These are phyloP conservation scores for Euplexia lucipara DNA, from an alignment of 2,888 invertebrate genomes.

Conservation along the genomic window DNA sequence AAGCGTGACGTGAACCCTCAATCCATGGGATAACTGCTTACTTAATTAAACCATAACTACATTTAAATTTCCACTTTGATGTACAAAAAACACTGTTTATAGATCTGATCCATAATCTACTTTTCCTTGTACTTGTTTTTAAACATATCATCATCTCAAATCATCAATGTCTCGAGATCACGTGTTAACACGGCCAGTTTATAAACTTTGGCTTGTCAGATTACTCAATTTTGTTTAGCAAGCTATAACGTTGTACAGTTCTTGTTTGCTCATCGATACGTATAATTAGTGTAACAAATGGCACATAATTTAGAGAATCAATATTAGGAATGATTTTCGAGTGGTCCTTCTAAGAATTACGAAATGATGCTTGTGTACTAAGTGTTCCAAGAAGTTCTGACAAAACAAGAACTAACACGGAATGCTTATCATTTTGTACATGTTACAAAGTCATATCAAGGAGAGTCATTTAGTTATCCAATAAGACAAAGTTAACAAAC, in stretches of 20 bases:
- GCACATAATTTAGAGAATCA: neutral
- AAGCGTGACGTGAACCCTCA: too few relatives aligned
- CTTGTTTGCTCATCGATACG: neutral
- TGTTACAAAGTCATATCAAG: neutral
- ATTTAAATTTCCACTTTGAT: too few relatives aligned
- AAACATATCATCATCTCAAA: neutral
- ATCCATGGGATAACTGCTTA: too few relatives aligned
- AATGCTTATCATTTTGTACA: neutral
- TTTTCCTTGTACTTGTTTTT: neutral
- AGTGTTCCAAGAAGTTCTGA: neutral
- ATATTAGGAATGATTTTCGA: neutral
- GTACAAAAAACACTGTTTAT: too few relatives aligned
- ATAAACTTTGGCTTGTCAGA: neutral
- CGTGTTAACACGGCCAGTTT: neutral
- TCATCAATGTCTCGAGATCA: neutral
- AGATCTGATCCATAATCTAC: too few relatives aligned
- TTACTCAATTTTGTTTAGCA: neutral
- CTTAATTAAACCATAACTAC: too few relatives aligned
- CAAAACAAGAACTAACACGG: neutral
- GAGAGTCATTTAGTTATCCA: neutral
- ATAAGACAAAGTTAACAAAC: neutral
- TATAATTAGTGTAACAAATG: neutral
- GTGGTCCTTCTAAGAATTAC: constrained; percentile 14
- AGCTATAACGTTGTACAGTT: neutral
- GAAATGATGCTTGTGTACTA: neutral